Evolutionary conservation across 2,888 invertebrate genomes (phyloP), one percentile per base, ranked within the genome.

Genomic region (Synergus umbraculus): DNA sequence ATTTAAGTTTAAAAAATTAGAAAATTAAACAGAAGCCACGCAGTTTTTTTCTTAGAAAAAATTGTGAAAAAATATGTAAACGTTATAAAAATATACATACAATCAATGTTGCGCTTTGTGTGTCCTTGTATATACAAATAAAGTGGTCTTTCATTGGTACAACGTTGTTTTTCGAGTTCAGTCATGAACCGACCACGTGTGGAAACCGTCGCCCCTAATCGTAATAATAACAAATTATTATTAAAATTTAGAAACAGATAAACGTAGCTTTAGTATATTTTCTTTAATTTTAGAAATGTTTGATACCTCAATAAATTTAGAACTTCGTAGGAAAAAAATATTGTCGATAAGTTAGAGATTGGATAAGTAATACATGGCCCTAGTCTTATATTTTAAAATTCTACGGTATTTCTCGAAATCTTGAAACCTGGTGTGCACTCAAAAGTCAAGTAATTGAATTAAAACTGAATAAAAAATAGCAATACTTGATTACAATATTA

Each of bases 81-180:
- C 49, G 13, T 63, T 18, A 54, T 37, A 67, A 54, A 73, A 22
- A 46, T 80, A 54, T 60, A 88, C 91, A 69, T 88, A 92, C 92
- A 84, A 86, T 92, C 92, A 81, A 94, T 92, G 87, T 93, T 93
- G 79, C 93, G 93, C 87, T 93, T 93, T 41, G 91, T 90, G 80
- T 93, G 93, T 49, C 93, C 94, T 87, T 94, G 94, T 83, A 94
- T 93, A 86, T 93, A 93, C 78, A 94, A 91, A 85, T 94, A 94
- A 60, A 94, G 89, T 79, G 94, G 93, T 76, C 94, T 91, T 85
- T 94, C 94, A 79, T 91, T 91, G 29, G 92, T 91, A 85, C 92
- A 93, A 79, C 92, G 92, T 77, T 90, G 87, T 79, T 92, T 93
- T 79, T 94, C 94, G 81, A 93, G 93, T 77, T 92, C 93, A 43